Evolutionary conservation across 2,113 vertebrate species (phyloP).

Genomic region (Neoarius graeffei): DNA sequence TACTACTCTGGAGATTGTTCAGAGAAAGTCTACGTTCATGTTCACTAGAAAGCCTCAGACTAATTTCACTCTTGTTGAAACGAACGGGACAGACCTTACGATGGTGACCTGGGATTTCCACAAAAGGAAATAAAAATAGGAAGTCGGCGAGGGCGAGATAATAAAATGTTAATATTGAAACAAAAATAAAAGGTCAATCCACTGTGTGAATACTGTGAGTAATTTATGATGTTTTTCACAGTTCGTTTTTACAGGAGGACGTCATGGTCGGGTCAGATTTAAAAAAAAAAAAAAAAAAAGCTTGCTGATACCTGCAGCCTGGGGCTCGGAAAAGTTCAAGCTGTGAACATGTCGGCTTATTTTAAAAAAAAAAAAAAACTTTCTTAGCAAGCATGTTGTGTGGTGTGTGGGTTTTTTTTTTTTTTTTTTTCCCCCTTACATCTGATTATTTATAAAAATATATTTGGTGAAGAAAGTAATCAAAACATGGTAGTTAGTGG

Average conservation of each 20-base stretch:
- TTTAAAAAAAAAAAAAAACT: too few relatives aligned
- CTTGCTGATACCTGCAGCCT: background rate
- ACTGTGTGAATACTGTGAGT: background rate
- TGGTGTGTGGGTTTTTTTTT: too few relatives aligned
- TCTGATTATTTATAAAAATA: too few relatives aligned
- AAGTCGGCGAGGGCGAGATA: background rate
- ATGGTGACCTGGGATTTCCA: background rate
- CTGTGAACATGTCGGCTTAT: background rate
- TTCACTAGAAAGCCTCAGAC: background rate
- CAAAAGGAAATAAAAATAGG: background rate
- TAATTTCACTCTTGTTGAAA: background rate
- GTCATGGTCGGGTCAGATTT: background rate
- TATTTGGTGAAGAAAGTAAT: background rate
- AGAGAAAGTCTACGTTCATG: background rate
- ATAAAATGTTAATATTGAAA: background rate
- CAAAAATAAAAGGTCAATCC: background rate
- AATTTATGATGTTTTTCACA: background rate
- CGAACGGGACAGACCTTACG: background rate
- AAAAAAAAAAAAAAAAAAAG: background rate
- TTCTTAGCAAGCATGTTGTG: too few relatives aligned
- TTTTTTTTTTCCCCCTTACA: too few relatives aligned
- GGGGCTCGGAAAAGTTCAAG: background rate
- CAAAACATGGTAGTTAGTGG: background rate
- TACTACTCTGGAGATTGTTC: background rate
- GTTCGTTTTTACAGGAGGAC: background rate